These are phyloP conservation scores for Brachyopa scutellaris DNA, from an alignment of 2,888 invertebrate species.

Conservation along the genomic window DNA sequence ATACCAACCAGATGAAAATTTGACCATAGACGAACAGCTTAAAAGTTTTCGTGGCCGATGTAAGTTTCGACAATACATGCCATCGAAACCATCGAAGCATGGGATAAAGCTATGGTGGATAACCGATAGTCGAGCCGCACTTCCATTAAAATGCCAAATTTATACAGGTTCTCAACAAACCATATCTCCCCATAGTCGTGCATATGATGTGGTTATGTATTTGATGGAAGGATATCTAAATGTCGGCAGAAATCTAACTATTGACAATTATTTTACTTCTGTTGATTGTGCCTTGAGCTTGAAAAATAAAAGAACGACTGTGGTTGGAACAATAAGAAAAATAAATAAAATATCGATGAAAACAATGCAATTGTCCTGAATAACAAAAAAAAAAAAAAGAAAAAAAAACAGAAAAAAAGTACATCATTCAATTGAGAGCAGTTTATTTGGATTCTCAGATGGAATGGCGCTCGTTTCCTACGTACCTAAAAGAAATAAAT, in stretches of 20 bases:
- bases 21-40: not conserved
- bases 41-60: not conserved
- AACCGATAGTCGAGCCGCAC: not conserved
- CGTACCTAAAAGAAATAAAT: no score
- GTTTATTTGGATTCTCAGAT: no score
- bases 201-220: no score
- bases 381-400: no score
- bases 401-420: no score
- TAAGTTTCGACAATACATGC: slow-evolving; percentile 6
- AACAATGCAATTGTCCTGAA: not conserved
- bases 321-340: not conserved
- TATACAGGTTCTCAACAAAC: no score
- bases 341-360: not conserved
- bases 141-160: not conserved
- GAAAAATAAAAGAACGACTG: not conserved
- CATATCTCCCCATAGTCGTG: no score
- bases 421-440: no score
- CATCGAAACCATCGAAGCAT: no score
- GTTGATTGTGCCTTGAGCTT: not conserved
- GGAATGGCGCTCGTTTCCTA: no score
- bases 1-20: slow-evolving; percentile 2
- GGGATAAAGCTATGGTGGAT: not conserved
- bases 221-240: not conserved
- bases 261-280: not conserved
- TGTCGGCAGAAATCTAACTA: not conserved